Evolutionary conservation across 1,140 invertebrate genomes (phyloP).

Genomic region (Anthonomus grandis): DNA sequence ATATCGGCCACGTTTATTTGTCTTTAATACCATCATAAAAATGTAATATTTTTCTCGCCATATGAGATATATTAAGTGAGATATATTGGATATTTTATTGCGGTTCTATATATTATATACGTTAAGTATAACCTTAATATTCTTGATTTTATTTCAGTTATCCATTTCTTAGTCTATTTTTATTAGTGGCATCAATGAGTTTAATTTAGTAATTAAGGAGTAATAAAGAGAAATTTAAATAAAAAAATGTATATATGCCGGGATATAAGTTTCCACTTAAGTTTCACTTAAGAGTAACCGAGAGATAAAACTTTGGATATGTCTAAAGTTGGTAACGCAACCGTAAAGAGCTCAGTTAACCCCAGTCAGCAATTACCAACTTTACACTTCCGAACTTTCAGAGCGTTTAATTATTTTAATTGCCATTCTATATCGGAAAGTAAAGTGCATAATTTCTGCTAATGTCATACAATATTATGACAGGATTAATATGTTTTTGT

Average conservation of each 20-base stretch:
- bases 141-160: too few relatives aligned
- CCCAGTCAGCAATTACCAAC: constrained; percentile 22
- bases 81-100: too few relatives aligned
- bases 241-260: not conserved
- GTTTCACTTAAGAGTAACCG: constrained; percentile 6
- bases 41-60: too few relatives aligned
- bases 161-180: too few relatives aligned
- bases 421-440: constrained; percentile 11
- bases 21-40: constrained; percentile 16
- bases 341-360: constrained; percentile 16
- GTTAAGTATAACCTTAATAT: too few relatives aligned
- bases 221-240: constrained; percentile 6
- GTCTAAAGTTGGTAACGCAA: constrained; percentile 14
- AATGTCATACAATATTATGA: not conserved
- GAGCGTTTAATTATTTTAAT: constrained; percentile 25
- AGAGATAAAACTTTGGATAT: constrained; percentile 16
- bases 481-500: not conserved
- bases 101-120: too few relatives aligned
- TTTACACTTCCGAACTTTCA: constrained; percentile 20
- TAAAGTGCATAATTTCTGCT: not conserved
- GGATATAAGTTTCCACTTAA: constrained; percentile 6
- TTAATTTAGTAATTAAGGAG: too few relatives aligned
- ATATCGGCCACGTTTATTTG: constrained; percentile 10
- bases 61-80: too few relatives aligned
- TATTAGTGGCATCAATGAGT: too few relatives aligned